A percentile compares a stretch with the other conserved stretches of the same genome.
Conservation (phyloP, 2,888 invertebrate species). For the Xylota sylvarum region DNA sequence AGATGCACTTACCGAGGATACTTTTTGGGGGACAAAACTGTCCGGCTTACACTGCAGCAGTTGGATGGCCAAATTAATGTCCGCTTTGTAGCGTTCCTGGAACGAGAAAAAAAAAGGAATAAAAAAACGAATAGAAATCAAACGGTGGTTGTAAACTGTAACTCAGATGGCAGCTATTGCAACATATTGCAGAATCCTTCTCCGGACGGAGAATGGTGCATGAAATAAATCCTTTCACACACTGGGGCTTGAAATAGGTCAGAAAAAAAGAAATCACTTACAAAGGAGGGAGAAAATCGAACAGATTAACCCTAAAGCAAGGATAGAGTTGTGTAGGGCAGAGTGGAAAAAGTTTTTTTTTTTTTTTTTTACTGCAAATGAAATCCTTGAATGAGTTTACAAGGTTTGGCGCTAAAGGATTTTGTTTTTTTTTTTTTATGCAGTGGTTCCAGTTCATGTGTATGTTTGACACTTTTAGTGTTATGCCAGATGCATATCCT, state of each 20-base stretch:
- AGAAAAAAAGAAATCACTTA: constrained; percentile 1
- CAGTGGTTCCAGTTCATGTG: no score
- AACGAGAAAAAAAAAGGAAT: constrained; percentile 83
- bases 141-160: constrained; percentile 50
- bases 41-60: constrained; percentile 97
- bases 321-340: constrained; percentile 3
- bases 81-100: constrained; percentile 96
- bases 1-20: constrained; percentile 92
- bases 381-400: constrained; percentile 14
- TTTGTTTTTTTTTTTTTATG: background rate
- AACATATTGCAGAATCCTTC: constrained; percentile 6
- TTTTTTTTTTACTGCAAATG: constrained; percentile 15
- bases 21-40: constrained; percentile 96
- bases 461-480: no score
- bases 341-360: constrained; percentile 1
- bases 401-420: background rate
- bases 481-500: no score
- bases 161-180: constrained; percentile 17
- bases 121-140: constrained; percentile 28
- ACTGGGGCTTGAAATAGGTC: constrained; percentile 42
- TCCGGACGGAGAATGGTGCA: constrained; percentile 23
- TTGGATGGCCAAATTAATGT: constrained; percentile 97
- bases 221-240: constrained; percentile 32
- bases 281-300: constrained; percentile 27
- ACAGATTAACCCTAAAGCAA: constrained; percentile 26